Evolutionary conservation across 2,113 vertebrate genomes (phyloP).

Genomic region (Columba livia): DNA sequence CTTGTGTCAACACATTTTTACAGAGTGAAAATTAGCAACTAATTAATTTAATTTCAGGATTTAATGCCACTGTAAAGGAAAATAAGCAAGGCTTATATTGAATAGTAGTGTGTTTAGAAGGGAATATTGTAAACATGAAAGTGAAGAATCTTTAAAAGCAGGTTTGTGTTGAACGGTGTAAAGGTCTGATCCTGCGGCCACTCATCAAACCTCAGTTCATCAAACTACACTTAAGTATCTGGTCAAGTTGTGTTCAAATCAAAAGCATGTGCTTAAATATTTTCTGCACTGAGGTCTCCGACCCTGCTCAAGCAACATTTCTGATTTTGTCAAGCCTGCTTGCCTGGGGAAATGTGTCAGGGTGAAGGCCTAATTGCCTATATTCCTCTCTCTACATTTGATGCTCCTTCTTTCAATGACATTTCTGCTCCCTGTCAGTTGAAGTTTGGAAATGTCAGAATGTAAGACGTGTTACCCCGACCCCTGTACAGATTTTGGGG

Average conservation of each 20-base stretch:
- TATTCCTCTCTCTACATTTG: background rate
- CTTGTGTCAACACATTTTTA: constrained; percentile 46
- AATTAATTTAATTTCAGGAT: constrained; percentile 63
- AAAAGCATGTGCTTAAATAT: constrained; percentile 36
- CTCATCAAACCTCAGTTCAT: constrained; percentile 34
- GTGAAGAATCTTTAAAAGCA: background rate
- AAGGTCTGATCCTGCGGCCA: constrained; percentile 3
- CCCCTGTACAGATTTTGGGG: background rate
- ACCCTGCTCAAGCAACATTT: background rate
- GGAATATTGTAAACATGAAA: background rate
- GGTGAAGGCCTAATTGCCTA: background rate
- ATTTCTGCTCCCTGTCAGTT: constrained; percentile 8
- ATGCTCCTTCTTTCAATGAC: background rate
- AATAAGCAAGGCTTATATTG: background rate
- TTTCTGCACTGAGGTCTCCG: background rate
- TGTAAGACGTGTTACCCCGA: background rate
- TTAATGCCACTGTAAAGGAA: constrained; percentile 13
- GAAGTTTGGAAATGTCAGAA: background rate
- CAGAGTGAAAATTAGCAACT: constrained; percentile 52
- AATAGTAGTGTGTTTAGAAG: constrained; percentile 1
- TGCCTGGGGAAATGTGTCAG: background rate
- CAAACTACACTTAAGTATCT: constrained; percentile 9
- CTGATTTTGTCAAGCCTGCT: background rate
- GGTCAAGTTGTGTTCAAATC: constrained; percentile 24
- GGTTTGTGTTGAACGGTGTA: background rate